Conservation (phyloP, 2,797 vertebrate species). For the Acanthurus tractus region DNA sequence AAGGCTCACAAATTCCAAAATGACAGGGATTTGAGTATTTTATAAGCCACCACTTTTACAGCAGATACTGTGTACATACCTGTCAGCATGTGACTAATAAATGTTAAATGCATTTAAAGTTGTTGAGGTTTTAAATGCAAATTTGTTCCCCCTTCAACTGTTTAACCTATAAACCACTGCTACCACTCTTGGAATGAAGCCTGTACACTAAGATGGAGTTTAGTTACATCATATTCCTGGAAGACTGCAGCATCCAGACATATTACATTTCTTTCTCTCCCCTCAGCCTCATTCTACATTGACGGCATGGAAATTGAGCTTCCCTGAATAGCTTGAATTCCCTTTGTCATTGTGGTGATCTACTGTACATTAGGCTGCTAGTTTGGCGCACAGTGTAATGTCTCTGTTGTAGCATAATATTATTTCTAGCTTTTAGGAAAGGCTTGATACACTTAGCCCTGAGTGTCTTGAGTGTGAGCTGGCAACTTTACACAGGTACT, state of each 20-base stretch:
- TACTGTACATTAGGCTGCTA: constrained; percentile 23
- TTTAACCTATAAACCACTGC: constrained; percentile 4
- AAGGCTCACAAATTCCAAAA: not conserved
- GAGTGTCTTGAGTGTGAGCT: not conserved
- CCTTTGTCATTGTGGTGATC: constrained; percentile 20
- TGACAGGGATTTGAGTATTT: not conserved
- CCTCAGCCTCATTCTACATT: constrained; percentile 35
- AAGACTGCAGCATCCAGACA: constrained; percentile 35
- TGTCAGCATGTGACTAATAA: not conserved
- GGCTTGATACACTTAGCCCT: not conserved
- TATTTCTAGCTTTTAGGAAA: constrained; percentile 28
- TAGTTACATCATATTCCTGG: constrained; percentile 55
- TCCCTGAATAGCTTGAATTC: constrained; percentile 8
- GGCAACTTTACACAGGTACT: not conserved
- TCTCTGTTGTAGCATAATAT: constrained; percentile 14
- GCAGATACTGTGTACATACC: not conserved
- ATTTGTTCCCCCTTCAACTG: constrained; percentile 17
- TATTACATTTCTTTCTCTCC: constrained; percentile 55
- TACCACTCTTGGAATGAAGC: constrained; percentile 14
- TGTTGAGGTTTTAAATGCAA: constrained; percentile 2
- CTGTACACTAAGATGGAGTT: constrained; percentile 30
- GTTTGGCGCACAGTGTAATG: constrained; percentile 8
- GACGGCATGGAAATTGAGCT: constrained; percentile 52
- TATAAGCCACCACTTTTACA: not conserved
- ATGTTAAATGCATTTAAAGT: constrained; percentile 6